Conservation (phyloP, 2,113 vertebrate genomes). For the Nannobrachium achirus region DNA sequence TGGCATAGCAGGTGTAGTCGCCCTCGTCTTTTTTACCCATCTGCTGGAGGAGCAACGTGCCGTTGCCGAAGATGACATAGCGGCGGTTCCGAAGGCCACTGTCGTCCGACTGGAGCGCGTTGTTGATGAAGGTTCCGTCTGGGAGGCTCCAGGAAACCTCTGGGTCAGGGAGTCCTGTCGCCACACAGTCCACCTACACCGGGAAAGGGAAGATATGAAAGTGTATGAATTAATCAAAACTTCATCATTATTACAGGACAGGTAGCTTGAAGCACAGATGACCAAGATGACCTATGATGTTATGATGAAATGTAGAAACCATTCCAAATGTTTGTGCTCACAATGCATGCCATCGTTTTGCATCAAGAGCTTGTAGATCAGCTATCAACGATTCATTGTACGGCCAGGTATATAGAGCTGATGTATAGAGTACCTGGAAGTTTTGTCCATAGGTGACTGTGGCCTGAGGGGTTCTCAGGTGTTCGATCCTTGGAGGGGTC, state of each 20-base stretch:
- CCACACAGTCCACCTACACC: constrained; percentile 79
- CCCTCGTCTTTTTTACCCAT: constrained; percentile 81
- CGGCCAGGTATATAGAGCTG: background rate
- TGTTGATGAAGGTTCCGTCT: constrained; percentile 82
- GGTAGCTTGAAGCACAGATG: too few relatives aligned
- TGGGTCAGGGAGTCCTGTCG: constrained; percentile 80
- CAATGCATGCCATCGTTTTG: too few relatives aligned
- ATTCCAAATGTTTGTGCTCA: too few relatives aligned
- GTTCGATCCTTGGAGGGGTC: constrained; percentile 81
- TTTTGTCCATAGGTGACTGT: constrained; percentile 76
- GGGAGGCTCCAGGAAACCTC: constrained; percentile 83
- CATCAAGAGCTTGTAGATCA: background rate
- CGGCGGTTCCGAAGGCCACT: constrained; percentile 71
- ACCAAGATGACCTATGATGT: too few relatives aligned
- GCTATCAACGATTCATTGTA: background rate
- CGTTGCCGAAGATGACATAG: constrained; percentile 81
- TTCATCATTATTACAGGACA: too few relatives aligned
- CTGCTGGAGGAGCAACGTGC: constrained; percentile 80
- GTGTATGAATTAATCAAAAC: background rate
- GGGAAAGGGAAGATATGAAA: background rate
- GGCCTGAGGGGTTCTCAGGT: constrained; percentile 66
- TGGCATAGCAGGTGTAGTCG: constrained; percentile 81
- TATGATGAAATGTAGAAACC: too few relatives aligned
- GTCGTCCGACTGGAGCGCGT: constrained; percentile 79
- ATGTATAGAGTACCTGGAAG: constrained; percentile 66